Evolutionary conservation across 2,113 vertebrate species (phyloP).

Genomic region (Ptilonorhynchus violaceus): DNA sequence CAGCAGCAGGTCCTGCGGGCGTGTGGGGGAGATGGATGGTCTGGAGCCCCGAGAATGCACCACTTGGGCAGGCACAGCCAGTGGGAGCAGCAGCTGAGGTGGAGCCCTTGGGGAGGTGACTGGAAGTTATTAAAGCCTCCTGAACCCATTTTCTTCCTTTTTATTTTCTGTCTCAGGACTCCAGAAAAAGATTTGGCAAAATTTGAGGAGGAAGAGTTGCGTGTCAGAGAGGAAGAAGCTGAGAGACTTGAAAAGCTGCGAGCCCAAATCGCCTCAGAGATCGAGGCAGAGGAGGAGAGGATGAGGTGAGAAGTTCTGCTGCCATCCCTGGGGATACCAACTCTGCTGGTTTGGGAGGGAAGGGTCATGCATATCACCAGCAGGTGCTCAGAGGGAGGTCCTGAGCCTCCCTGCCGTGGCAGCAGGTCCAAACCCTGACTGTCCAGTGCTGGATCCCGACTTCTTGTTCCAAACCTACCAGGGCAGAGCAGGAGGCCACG

Average conservation of each 20-base stretch:
- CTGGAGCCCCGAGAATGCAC: neutral
- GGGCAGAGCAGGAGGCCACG: constrained; percentile 74
- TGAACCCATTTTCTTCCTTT: neutral
- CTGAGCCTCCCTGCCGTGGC: neutral
- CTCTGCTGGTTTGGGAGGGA: neutral
- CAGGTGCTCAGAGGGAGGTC: neutral
- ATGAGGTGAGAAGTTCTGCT: constrained; percentile 74
- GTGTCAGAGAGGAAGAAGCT: constrained; percentile 64
- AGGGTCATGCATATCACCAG: neutral
- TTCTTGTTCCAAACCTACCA: neutral
- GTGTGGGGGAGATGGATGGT: neutral
- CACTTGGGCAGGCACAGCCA: neutral
- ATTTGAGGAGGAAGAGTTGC: constrained; percentile 67
- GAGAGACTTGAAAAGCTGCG: constrained; percentile 64
- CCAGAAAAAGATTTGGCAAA: constrained; percentile 69
- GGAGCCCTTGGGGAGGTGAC: neutral
- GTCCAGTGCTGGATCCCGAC: accelerated
- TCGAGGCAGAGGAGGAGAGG: constrained; percentile 50
- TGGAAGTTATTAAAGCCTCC: neutral
- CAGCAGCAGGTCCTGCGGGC: neutral
- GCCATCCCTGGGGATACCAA: accelerated
- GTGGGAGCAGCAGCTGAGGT: neutral
- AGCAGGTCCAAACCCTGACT: accelerated
- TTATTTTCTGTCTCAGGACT: constrained; percentile 49
- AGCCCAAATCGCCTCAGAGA: constrained; percentile 55